Evolutionary conservation across 2,113 vertebrate species (phyloP).

Genomic region (Theropithecus gelada): DNA sequence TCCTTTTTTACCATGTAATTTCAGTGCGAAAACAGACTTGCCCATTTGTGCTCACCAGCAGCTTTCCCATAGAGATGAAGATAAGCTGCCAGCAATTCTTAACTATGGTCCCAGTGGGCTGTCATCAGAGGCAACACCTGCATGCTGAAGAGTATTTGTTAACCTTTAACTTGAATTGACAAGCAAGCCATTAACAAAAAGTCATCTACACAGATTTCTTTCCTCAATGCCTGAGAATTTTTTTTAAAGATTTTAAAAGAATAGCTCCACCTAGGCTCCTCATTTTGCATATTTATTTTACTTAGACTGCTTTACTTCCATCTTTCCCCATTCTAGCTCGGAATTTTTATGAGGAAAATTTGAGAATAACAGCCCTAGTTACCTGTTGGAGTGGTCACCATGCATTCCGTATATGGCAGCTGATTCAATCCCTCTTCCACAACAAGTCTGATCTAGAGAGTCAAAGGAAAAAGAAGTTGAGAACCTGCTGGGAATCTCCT

Average conservation of each 20-base stretch:
- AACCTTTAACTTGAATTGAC: constrained; percentile 67
- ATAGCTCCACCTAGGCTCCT: background rate
- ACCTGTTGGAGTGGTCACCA: constrained; percentile 98
- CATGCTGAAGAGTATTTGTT: constrained; percentile 57
- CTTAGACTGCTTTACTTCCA: background rate
- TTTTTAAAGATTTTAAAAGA: constrained; percentile 54
- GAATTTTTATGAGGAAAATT: constrained; percentile 46
- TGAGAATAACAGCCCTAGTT: background rate
- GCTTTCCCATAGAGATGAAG: constrained; percentile 52
- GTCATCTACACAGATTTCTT: constrained; percentile 34
- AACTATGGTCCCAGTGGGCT: constrained; percentile 17
- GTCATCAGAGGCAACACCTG: constrained; percentile 37
- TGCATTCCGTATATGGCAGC: constrained; percentile 97
- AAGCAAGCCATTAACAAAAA: constrained; percentile 60
- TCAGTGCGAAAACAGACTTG: constrained; percentile 18
- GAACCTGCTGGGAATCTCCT: background rate
- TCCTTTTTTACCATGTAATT: constrained; percentile 38
- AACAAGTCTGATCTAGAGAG: constrained; percentile 94
- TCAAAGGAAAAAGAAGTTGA: constrained; percentile 57
- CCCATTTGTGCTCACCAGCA: constrained; percentile 43
- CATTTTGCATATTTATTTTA: constrained; percentile 46
- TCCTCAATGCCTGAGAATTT: constrained; percentile 17
- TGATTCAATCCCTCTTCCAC: constrained; percentile 99
- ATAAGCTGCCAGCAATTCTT: constrained; percentile 59
- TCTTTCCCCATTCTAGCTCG: background rate